Percentiles rank a stretch among this genome's conserved stretches.
Conservation (phyloP, 2,113 vertebrate genomes). For the Perognathus longimembris region DNA sequence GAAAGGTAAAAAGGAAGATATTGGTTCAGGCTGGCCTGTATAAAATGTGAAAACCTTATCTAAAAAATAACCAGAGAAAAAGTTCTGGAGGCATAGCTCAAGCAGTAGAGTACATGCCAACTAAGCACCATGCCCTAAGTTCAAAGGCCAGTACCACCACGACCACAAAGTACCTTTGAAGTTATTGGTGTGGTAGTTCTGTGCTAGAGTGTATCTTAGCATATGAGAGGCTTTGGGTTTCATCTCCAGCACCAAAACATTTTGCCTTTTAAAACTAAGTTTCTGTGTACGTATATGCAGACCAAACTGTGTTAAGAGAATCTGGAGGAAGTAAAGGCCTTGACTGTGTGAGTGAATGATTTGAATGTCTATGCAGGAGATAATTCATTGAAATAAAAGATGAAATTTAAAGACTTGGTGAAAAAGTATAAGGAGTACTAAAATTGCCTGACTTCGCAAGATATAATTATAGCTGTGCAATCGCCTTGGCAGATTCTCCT, state of each 20-base stretch:
- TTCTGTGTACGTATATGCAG: neutral
- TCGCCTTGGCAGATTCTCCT: neutral
- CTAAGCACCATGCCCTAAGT: too few species aligned
- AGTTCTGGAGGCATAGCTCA: too few species aligned
- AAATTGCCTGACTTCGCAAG: neutral
- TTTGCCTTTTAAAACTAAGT: neutral
- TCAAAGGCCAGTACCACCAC: too few species aligned
- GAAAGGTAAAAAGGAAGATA: too few species aligned
- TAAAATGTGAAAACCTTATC: too few species aligned
- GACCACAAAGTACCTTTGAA: neutral
- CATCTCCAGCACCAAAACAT: neutral
- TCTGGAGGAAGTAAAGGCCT: constrained; percentile 9
- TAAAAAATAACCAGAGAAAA: too few species aligned
- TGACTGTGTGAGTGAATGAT: neutral
- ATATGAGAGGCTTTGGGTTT: neutral
- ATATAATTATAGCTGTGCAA: neutral
- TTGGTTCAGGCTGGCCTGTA: too few species aligned
- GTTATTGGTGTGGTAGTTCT: neutral
- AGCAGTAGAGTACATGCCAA: too few species aligned
- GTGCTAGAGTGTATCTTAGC: neutral
- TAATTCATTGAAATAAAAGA: neutral
- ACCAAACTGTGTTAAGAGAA: constrained; percentile 14
- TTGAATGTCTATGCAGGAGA: neutral
- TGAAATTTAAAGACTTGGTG: neutral
- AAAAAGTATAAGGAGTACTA: neutral